Base-by-base conservation (phyloP, 2,888 invertebrate species). In the Diogma glabrata region DNA sequence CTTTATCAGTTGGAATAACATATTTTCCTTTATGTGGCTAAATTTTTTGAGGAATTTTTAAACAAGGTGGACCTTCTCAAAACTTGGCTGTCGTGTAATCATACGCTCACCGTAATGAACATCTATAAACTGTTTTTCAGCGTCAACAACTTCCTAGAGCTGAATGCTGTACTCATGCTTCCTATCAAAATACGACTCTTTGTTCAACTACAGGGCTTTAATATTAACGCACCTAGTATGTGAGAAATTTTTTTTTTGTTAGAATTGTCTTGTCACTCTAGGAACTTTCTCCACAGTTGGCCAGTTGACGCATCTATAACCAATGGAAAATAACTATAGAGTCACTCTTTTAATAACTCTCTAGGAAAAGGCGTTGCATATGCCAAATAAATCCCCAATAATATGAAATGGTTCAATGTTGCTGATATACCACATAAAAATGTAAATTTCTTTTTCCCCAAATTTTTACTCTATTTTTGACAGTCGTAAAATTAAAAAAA, bases 81-180 rank as follows among this genome's bases (percentile, higher is more conserved):
- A 22, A 61, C 55, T 49, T 57, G 50, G 12, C 54, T 56, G 46
- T 61, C 59, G 40, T 62, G 56, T 9, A 60, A 54, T 2, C 59
- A 54, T 10, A 60, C n/a, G 57, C 36, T 60, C 58, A 16, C 61
- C 61, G 33, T 58, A 59, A 47, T 52, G 58, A 5, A 62, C 52
- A 49, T 60, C 58, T 8, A 57, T 56, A 48, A 60, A 60, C 10
- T 51, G 57, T 51, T 59, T 61, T 12, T 59, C 53, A 1, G 54
- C 54, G 55, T 59, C 58, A 9, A 59, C 59, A 14, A 62, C 59
- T 24, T 54, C 61, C 52, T 61, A 60, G 10, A 63, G 30, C 12
- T 57, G 40, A 7, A 61, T 50, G 20, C 55, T 58, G 38, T 58
- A 57, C 3, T 33, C 47, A 8, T 55, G 43, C 30, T 59, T 56